phyloP scores from a whole-genome alignment of 92 coral and sea anemone species.

The Phenganax stokvisi region DNA sequence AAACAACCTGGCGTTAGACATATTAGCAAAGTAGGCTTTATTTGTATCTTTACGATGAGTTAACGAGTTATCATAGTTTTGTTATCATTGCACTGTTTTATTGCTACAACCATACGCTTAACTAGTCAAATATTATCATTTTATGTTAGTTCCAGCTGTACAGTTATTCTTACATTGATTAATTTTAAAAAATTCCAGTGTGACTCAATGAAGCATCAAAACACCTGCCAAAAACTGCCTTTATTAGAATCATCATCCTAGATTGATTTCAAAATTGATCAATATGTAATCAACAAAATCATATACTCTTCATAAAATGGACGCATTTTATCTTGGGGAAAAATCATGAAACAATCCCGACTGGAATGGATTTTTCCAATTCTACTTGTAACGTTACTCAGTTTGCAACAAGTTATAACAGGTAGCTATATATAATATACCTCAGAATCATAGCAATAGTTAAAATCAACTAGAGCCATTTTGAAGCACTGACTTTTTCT shows the following conservation, averaged over 20 bases:
- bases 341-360: not conserved
- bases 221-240: not conserved
- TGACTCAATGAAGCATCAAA: not conserved
- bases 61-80: too few relatives aligned
- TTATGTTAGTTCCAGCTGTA: not conserved
- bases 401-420: conserved; percentile 12
- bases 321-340: not conserved
- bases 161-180: not conserved
- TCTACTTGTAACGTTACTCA: not conserved
- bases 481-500: conserved; percentile 1
- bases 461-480: not conserved
- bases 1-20: too few relatives aligned
- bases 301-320: not conserved
- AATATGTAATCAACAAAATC: not conserved
- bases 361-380: not conserved
- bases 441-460: not conserved
- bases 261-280: not conserved
- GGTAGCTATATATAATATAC: not conserved
- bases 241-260: not conserved
- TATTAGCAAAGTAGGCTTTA: too few relatives aligned
- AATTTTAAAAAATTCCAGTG: not conserved
- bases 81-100: too few relatives aligned
- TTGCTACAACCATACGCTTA: too few relatives aligned
- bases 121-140: too few relatives aligned
- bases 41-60: too few relatives aligned